Evolutionary conservation across 2,113 vertebrate genomes (phyloP).

Genomic region (Phalacrocorax brasilianus): DNA sequence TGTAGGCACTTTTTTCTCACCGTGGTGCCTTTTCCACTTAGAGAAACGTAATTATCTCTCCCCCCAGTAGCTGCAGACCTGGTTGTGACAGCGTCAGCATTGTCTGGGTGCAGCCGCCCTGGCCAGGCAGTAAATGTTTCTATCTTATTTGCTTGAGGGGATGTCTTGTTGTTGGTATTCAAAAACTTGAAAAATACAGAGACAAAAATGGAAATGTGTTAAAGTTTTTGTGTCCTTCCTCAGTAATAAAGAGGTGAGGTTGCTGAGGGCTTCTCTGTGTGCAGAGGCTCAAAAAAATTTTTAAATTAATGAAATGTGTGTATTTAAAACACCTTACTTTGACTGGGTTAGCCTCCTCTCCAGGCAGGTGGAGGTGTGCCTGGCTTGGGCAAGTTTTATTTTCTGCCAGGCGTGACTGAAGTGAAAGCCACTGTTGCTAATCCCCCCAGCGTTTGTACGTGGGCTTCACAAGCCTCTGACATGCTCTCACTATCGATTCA

Average conservation of each 20-base stretch:
- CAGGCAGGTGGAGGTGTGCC: not conserved
- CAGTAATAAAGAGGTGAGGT: not conserved
- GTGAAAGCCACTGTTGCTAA: not conserved
- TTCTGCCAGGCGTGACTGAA: not conserved
- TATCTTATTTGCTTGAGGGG: not conserved
- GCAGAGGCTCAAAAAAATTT: not conserved
- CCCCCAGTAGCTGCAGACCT: fast-evolving
- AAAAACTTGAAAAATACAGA: not conserved
- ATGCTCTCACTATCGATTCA: not conserved
- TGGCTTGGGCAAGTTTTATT: not conserved
- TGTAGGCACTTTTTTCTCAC: not conserved
- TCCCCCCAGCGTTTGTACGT: fast-evolving
- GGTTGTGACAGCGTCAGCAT: not conserved
- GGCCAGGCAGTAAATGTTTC: not conserved
- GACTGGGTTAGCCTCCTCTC: not conserved
- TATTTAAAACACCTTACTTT: not conserved
- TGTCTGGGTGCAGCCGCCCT: not conserved
- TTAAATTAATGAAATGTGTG: not conserved
- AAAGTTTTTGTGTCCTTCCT: not conserved
- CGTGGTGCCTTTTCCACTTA: fast-evolving
- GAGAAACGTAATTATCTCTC: fast-evolving
- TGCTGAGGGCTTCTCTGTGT: not conserved
- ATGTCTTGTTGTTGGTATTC: not conserved
- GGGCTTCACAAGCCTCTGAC: not conserved
- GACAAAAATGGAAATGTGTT: not conserved